Percentiles rank a stretch among this genome's conserved stretches.
These are phyloP conservation scores for Acleris literana DNA, from an alignment of 2,888 invertebrate species.

Conservation along the genomic window DNA sequence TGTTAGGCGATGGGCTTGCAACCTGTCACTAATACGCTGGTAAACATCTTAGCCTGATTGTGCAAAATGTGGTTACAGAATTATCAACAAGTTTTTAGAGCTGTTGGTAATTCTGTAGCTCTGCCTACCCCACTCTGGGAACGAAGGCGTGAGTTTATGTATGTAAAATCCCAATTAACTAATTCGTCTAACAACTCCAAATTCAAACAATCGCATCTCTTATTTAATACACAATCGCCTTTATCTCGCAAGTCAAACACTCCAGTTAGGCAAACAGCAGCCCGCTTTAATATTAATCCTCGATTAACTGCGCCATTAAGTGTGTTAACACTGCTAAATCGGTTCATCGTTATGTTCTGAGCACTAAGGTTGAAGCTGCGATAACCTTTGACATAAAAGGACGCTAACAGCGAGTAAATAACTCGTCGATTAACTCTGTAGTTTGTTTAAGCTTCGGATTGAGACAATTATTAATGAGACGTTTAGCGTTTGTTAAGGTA, in stretches of 20 bases:
- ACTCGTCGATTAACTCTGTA: conserved; percentile 76
- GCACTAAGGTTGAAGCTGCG: too few relatives aligned
- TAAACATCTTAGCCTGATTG: too few relatives aligned
- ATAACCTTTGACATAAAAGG: too few relatives aligned
- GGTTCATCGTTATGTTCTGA: too few relatives aligned
- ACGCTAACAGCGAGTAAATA: conserved; percentile 50
- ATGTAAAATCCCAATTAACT: conserved; percentile 14
- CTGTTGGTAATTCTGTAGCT: too few relatives aligned
- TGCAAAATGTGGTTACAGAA: too few relatives aligned
- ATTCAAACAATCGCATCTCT: conserved; percentile 22
- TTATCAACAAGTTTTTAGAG: too few relatives aligned
- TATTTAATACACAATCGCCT: conserved; percentile 31
- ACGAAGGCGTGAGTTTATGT: too few relatives aligned
- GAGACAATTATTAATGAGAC: conserved; percentile 28
- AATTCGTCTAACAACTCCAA: background rate
- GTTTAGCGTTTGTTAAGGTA: conserved; percentile 5
- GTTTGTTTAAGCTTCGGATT: conserved; percentile 66
- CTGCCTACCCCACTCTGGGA: too few relatives aligned
- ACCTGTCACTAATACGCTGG: too few relatives aligned
- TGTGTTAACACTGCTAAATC: conserved; percentile 42
- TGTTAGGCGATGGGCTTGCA: too few relatives aligned
- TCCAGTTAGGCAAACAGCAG: conserved; percentile 27
- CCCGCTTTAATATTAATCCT: conserved; percentile 76
- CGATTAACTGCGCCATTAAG: conserved; percentile 82
- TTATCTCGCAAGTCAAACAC: conserved; percentile 32